Evolutionary conservation across 2,888 invertebrate species (phyloP).

Genomic region (Pyrochroa serraticornis): DNA sequence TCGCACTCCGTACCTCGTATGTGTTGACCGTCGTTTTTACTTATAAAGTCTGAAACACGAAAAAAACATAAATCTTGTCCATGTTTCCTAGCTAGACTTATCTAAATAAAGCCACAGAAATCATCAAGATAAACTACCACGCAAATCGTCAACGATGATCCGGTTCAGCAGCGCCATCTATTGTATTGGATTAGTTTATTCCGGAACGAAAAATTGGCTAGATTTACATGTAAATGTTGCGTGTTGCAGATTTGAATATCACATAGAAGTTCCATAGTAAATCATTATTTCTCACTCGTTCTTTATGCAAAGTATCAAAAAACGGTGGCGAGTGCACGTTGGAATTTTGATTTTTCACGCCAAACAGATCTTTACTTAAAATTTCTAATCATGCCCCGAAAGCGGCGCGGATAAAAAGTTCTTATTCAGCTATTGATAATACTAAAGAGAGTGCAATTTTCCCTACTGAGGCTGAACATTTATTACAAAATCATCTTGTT

Average conservation of each 20-base stretch:
- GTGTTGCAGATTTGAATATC: slow-evolving; percentile 22
- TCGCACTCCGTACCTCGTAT: slow-evolving; percentile 98
- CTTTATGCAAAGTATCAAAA: no score
- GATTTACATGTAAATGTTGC: slow-evolving; percentile 19
- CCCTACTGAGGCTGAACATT: no score
- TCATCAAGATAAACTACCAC: not conserved
- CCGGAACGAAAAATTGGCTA: slow-evolving; percentile 21
- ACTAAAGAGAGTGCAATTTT: not conserved
- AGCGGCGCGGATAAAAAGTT: no score
- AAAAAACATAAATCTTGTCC: not conserved
- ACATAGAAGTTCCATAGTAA: not conserved
- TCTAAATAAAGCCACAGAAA: not conserved
- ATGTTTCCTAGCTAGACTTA: not conserved
- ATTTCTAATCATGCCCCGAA: no score
- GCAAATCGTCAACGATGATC: slow-evolving; percentile 20
- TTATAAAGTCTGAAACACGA: slow-evolving; percentile 79
- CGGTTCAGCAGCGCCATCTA: slow-evolving; percentile 18
- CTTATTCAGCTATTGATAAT: no score
- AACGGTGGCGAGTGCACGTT: no score
- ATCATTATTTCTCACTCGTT: slow-evolving; percentile 13
- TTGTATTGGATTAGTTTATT: slow-evolving; percentile 26
- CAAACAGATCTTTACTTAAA: no score
- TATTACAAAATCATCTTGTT: no score
- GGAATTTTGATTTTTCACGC: slow-evolving; percentile 3
- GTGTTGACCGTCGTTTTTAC: slow-evolving; percentile 91